These are phyloP conservation scores for Sebastes fasciatus DNA, from an alignment of 2,113 vertebrate genomes.

Conservation along the genomic window DNA sequence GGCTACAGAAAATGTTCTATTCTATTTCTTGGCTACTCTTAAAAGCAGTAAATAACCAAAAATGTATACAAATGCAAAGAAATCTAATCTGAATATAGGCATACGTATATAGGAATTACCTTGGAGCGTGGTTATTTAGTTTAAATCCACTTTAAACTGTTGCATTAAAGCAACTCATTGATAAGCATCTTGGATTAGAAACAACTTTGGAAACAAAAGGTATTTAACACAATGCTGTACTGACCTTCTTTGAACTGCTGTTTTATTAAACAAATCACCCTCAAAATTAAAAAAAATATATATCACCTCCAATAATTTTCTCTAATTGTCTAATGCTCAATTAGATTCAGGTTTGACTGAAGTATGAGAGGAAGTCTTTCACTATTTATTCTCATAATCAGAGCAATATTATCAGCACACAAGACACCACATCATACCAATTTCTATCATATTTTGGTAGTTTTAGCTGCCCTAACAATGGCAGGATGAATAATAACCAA, in stretches of 20 bases:
- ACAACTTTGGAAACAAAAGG: constrained; percentile 9
- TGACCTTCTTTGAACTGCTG: background rate
- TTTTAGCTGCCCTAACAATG: background rate
- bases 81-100: background rate
- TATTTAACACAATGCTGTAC: background rate
- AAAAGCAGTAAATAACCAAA: background rate
- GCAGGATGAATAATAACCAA: background rate
- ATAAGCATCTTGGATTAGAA: background rate
- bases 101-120: background rate
- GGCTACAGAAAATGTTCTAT: background rate
- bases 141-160: constrained; percentile 3
- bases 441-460: constrained; percentile 12
- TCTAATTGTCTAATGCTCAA: background rate
- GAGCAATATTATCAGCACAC: background rate
- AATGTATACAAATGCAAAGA: background rate
- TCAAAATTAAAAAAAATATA: background rate
- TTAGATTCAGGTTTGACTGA: background rate
- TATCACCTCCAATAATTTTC: background rate
- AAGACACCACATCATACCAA: background rate
- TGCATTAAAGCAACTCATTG: background rate
- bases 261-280: background rate
- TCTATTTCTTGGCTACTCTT: background rate
- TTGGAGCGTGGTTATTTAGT: background rate
- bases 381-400: constrained; percentile 4
- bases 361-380: background rate